These are phyloP conservation scores for Trogon surrucura DNA, from an alignment of 2,113 vertebrate genomes.

Conservation along the genomic window DNA sequence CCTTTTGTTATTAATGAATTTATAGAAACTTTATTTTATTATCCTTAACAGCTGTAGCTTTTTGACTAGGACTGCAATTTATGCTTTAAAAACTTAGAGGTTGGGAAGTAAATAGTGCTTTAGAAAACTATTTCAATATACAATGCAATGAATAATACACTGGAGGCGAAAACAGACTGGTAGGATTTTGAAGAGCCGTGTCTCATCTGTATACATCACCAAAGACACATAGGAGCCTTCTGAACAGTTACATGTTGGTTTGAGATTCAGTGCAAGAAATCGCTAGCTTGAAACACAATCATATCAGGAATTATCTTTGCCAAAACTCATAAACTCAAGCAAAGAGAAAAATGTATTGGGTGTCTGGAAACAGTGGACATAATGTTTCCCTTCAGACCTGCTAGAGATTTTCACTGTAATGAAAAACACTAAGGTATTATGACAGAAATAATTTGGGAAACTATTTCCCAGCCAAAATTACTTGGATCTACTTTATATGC, in stretches of 20 bases:
- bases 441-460: conserved; percentile 44
- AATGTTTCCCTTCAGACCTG: conserved; percentile 24
- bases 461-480: conserved; percentile 47
- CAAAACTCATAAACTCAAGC: conserved; percentile 22
- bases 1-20: too few relatives aligned
- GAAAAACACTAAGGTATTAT: conserved; percentile 46
- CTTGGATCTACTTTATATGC: conserved; percentile 22
- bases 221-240: background rate
- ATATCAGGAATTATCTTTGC: conserved; percentile 1
- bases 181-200: background rate
- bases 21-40: too few relatives aligned
- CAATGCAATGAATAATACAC: background rate
- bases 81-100: background rate
- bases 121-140: background rate
- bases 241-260: background rate
- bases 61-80: background rate
- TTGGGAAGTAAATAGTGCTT: background rate
- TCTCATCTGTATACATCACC: background rate
- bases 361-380: background rate
- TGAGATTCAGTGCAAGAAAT: conserved; percentile 24
- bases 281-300: background rate
- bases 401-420: conserved; percentile 57
- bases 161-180: background rate
- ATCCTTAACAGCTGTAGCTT: background rate
- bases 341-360: conserved; percentile 21